Evolutionary conservation across 1,140 invertebrate species (phyloP), one percentile per base, ranked within the genome.

Genomic region (Penaeus chinensis): DNA sequence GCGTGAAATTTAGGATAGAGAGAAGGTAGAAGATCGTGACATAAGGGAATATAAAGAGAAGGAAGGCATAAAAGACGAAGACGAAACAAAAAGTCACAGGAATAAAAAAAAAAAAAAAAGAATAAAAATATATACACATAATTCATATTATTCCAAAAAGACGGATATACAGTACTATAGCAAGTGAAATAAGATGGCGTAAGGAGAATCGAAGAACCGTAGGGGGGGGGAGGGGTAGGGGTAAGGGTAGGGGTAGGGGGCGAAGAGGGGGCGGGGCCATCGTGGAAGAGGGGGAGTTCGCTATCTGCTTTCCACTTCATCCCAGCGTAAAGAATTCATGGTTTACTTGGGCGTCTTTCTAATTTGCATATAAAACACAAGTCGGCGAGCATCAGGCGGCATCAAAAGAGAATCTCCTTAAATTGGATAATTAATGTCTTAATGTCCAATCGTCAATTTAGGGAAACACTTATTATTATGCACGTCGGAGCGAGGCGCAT

Each of bases 401-500:
- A 81, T 89, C 87, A 89, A 89, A 89, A 89, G 87, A 79, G 83
- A 89, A 84, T 84, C 87, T 84, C 82, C 82, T 89, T 84, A 89
- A 84, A 89, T 84, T 89, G 87, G 87, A 89, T 85, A 89, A 89
- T 89, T 89, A 89, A 89, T 89, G 87, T 89, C 87, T 89, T 89
- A 85, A 89, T 89, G 87, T 85, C 83, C 87, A 89, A 89, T 89
- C 87, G 87, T 89, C 87, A 89, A 89, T 89, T 89, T 89, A 89
- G 82, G 87, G 82, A 89, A 89, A 89, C 87, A 84, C 82, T 85
- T 84, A 79, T 85, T 89, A 89, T 85, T 89, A 89, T 89, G 87
- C 87, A 84, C 37, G 65, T 47, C 47, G 60, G 24, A 32, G 32
- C 27, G 60, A 61, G 69, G 20, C 76, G 27, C 27, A 89, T 69